Conservation (phyloP, 1,140 invertebrate genomes). For the Homarus americanus region DNA sequence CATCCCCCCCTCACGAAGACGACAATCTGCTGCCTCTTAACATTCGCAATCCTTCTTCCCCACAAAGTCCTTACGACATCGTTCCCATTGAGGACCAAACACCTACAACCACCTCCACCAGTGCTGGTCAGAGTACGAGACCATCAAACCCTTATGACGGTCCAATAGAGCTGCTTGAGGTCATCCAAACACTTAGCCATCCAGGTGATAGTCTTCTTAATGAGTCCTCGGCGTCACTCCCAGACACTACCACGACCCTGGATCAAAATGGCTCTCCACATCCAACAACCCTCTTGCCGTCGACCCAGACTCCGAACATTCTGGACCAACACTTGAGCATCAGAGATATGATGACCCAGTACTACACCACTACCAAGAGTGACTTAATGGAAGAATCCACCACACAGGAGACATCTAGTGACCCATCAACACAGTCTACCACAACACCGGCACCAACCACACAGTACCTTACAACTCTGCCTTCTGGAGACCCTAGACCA, state of each 20-base stretch:
- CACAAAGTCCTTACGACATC: slow-evolving; percentile 38
- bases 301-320: not conserved
- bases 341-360: not conserved
- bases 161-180: slow-evolving; percentile 2
- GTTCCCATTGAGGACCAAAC: not conserved
- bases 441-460: not conserved
- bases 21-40: slow-evolving; percentile 33
- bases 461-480: not conserved
- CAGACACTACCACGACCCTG: not conserved
- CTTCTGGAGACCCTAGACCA: not conserved
- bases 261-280: not conserved
- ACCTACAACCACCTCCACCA: not conserved
- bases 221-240: not conserved
- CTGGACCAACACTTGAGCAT: not conserved
- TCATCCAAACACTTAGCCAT: not conserved
- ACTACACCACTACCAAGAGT: slow-evolving; percentile 8
- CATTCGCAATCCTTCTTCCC: slow-evolving; percentile 9
- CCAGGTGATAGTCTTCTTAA: not conserved
- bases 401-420: not conserved
- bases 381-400: not conserved
- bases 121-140: not conserved
- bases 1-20: not conserved
- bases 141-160: slow-evolving; percentile 23
- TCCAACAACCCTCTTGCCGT: not conserved
- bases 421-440: not conserved